Base-by-base conservation (phyloP, 2,797 vertebrate genomes). In the Euthynnus affinis region DNA sequence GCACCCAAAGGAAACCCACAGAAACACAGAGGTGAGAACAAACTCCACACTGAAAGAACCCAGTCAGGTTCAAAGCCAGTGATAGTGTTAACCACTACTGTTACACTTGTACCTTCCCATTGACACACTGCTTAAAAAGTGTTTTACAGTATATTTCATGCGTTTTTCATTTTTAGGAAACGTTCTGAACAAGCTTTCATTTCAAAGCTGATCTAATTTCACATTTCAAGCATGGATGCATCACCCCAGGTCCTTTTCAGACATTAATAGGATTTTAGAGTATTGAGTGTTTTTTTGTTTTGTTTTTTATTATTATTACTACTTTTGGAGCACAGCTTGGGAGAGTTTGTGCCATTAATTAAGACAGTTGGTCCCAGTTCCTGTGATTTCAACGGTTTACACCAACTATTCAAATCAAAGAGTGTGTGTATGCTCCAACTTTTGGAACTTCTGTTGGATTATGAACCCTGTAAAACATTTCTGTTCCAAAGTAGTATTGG, bases 191-290 rank as follows among this genome's bases (percentile, higher is more conserved):
- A 23, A 23, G 9, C 8, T 42, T 59, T 56, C 9, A 17, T 60
- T 51, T 66, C 61, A 40, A 64, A 64, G 59, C 32, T 51, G 58
- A 55, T 70, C 22, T 66, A 32, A 17, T 23, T 60, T 46, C 32
- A 34, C 20, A 14, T 76, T 57, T 71, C 20, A 52, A 51, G 23
- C 44, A 10, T 5, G 23, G 20, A 44, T 49, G 57, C 56, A 57
- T 57, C 63, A 61, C 9, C 27, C 3, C 55, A 44, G 63, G 17
- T 46, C 27, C 9, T 40, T 67, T 46, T 37, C 56, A 66, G 25
- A 22, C n/a, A 27, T 49, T 51, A 40, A 56, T 56, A n/a, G 29
- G 56, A 53, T 62, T 59, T 77, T 20, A 34, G 52, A 20, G 52
- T 20, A 9, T 46, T 5, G 40, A 23, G 29, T 2, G 13, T 27